Conservation (phyloP, 2,113 vertebrate genomes). For the Camelus dromedarius region DNA sequence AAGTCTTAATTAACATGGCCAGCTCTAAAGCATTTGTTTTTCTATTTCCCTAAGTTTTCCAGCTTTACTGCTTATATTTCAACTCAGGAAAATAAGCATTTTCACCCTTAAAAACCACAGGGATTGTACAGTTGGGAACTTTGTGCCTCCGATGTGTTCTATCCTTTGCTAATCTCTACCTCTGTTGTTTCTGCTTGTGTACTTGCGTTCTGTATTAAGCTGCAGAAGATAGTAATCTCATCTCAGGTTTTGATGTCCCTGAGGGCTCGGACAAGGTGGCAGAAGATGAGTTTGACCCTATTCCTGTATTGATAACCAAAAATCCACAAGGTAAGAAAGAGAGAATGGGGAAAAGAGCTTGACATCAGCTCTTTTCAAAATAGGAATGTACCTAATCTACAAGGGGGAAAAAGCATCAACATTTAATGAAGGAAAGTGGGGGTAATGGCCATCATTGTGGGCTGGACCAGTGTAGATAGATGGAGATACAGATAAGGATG, state of each 20-base stretch:
- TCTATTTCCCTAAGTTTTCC: constrained; percentile 37
- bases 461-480: background rate
- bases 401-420: background rate
- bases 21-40: constrained; percentile 20
- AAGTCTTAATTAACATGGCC: constrained; percentile 27
- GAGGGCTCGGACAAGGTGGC: constrained; percentile 93
- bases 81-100: constrained; percentile 53
- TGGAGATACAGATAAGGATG: background rate
- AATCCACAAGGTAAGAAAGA: constrained; percentile 99
- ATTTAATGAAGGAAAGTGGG: background rate
- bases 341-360: constrained; percentile 58
- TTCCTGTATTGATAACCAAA: constrained; percentile 99
- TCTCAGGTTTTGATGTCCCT: constrained; percentile 95
- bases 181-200: constrained; percentile 88
- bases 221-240: constrained; percentile 97
- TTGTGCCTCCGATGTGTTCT: constrained; percentile 73
- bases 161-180: constrained; percentile 85
- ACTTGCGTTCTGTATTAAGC: constrained; percentile 86
- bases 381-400: background rate
- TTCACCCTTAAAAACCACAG: constrained; percentile 53
- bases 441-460: background rate
- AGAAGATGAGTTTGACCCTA: constrained; percentile 99
- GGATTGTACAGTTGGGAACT: constrained; percentile 52
- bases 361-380: constrained; percentile 21
- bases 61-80: constrained; percentile 68